These are phyloP conservation scores for Pocillopora damicornis DNA, from an alignment of 64 coral and sea anemone species.

Conservation along the genomic window DNA sequence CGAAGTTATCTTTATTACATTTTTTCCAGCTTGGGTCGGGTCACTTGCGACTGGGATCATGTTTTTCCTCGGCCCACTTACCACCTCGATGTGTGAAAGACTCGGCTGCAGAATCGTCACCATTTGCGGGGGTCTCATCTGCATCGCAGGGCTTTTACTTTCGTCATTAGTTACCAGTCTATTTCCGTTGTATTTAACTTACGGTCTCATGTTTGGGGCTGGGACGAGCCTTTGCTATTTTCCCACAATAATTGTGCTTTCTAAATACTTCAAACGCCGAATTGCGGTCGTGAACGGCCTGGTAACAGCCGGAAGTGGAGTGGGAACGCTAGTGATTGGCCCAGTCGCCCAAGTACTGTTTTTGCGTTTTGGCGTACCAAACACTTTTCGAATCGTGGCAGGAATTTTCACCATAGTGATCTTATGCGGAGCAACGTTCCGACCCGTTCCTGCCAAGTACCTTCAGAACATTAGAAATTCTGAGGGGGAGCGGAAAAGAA, in stretches of 20 bases:
- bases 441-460: constrained; percentile 54
- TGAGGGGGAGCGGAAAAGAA: constrained; percentile 15
- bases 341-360: constrained; percentile 60
- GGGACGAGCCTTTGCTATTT: constrained; percentile 95
- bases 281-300: constrained; percentile 91
- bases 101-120: constrained; percentile 85
- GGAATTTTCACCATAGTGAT: constrained; percentile 55
- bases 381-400: constrained; percentile 58
- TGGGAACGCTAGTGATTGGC: constrained; percentile 75
- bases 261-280: constrained; percentile 89
- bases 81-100: constrained; percentile 84
- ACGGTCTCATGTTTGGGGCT: constrained; percentile 89
- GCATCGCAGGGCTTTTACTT: constrained; percentile 66
- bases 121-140: constrained; percentile 73
- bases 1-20: not conserved
- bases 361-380: constrained; percentile 42
- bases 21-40: constrained; percentile 79
- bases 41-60: constrained; percentile 94
- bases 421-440: constrained; percentile 65
- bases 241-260: constrained; percentile 85
- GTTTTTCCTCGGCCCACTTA: constrained; percentile 90
- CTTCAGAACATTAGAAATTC: not conserved
- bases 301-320: constrained; percentile 91
- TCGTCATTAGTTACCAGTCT: constrained; percentile 81
- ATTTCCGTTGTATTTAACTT: constrained; percentile 78